Evolutionary conservation across 2,113 vertebrate genomes (phyloP).

Genomic region (Spilogale gracilis): DNA sequence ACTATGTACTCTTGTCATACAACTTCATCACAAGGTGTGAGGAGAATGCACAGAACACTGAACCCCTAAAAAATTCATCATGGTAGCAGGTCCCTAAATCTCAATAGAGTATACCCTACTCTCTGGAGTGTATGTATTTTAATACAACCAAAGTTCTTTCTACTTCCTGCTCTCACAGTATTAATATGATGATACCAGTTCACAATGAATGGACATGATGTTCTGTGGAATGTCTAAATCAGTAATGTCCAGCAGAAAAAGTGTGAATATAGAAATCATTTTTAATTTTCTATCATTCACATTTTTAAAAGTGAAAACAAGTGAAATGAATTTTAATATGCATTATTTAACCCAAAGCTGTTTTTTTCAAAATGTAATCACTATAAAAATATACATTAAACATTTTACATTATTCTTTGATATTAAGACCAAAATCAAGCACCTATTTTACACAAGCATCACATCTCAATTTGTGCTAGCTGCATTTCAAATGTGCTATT

Average conservation of each 20-base stretch:
- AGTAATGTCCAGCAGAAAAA: neutral
- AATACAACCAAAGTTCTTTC: neutral
- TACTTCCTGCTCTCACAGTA: neutral
- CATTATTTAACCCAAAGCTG: neutral
- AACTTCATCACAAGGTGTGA: neutral
- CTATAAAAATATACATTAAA: neutral
- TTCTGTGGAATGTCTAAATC: neutral
- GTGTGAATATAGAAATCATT: neutral
- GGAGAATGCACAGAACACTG: neutral
- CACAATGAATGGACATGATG: neutral
- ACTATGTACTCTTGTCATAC: neutral
- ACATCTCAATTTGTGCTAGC: neutral
- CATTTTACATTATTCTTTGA: neutral
- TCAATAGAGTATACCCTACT: neutral
- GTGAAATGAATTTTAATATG: neutral
- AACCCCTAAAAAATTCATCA: neutral
- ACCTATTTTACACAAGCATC: neutral
- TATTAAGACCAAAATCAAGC: neutral
- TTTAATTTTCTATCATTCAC: neutral
- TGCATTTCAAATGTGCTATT: neutral
- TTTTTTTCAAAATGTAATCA: conserved; percentile 21
- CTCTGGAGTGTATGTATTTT: neutral
- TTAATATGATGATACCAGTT: neutral
- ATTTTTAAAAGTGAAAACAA: neutral
- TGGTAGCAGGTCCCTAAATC: neutral